A percentile compares a stretch with the other conserved stretches of the same genome.
Conservation (phyloP, 2,797 vertebrate species). For the Perodicticus potto region DNA sequence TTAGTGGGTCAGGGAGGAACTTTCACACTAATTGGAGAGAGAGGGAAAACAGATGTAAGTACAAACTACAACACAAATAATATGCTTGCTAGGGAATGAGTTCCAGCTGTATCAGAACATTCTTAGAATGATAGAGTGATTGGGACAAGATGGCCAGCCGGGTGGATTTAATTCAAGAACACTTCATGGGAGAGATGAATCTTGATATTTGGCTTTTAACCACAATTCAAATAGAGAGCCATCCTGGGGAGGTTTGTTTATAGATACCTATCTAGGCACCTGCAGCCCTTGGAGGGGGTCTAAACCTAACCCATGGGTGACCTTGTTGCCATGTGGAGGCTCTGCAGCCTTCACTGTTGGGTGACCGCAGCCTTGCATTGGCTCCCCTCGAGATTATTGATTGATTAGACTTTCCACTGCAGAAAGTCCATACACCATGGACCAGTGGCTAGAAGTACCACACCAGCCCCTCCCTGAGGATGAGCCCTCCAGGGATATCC, state of each 20-base stretch:
- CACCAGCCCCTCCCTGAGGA: background rate
- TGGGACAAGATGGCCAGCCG: background rate
- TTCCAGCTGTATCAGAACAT: background rate
- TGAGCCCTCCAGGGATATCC: background rate
- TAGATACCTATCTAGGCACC: background rate
- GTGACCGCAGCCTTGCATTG: background rate
- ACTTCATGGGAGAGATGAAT: background rate
- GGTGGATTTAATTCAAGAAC: background rate
- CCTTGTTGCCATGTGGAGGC: background rate
- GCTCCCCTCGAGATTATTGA: background rate
- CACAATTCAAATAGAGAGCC: background rate
- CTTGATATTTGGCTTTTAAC: constrained; percentile 25
- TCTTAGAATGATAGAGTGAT: background rate
- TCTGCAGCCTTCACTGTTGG: background rate
- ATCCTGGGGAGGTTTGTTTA: background rate
- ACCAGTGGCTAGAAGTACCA: background rate
- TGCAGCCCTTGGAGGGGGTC: background rate
- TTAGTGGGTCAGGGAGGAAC: background rate
- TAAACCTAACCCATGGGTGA: background rate
- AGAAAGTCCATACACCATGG: background rate
- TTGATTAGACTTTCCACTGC: background rate
- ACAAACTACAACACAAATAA: background rate
- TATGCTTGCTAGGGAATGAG: background rate
- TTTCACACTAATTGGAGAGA: background rate
- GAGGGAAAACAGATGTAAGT: background rate